Conservation (phyloP, 2,797 vertebrate genomes). For the Lates japonicus region DNA sequence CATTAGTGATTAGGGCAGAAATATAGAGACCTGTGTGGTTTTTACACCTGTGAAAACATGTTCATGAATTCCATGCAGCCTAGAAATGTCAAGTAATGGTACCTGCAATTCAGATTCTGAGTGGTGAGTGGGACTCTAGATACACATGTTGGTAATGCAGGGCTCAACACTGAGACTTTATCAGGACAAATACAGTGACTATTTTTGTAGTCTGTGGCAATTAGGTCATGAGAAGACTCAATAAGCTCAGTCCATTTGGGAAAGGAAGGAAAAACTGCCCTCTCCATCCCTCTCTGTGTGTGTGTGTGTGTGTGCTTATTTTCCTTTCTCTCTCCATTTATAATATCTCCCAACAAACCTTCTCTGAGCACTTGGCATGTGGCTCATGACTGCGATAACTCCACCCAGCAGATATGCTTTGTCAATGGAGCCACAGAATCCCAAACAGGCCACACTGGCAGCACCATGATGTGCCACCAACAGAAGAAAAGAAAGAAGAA, state of each 20-base stretch:
- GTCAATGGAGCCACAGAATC: constrained; percentile 16
- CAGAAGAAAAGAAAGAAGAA: not conserved
- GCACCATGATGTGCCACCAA: not conserved
- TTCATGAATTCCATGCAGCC: constrained; percentile 43
- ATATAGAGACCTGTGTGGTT: constrained; percentile 38
- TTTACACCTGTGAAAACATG: constrained; percentile 49
- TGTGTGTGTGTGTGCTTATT: constrained; percentile 13
- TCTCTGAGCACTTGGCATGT: constrained; percentile 16
- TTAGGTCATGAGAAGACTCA: constrained; percentile 63
- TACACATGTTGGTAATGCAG: constrained; percentile 50
- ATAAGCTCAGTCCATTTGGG: constrained; percentile 60
- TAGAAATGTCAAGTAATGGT: constrained; percentile 56
- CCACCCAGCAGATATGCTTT: constrained; percentile 9
- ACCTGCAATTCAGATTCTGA: constrained; percentile 44
- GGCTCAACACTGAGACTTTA: constrained; percentile 36
- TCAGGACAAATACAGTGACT: constrained; percentile 51
- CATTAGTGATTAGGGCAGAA: constrained; percentile 48
- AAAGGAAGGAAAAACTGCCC: constrained; percentile 37
- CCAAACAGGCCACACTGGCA: not conserved
- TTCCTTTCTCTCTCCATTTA: constrained; percentile 23
- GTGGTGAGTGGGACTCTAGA: constrained; percentile 25
- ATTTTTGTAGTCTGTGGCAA: constrained; percentile 60
- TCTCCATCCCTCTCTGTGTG: too few relatives aligned
- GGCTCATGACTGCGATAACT: constrained; percentile 32
- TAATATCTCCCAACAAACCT: constrained; percentile 31